Conservation (phyloP, 2,113 vertebrate species). For the Lamprotornis superbus region DNA sequence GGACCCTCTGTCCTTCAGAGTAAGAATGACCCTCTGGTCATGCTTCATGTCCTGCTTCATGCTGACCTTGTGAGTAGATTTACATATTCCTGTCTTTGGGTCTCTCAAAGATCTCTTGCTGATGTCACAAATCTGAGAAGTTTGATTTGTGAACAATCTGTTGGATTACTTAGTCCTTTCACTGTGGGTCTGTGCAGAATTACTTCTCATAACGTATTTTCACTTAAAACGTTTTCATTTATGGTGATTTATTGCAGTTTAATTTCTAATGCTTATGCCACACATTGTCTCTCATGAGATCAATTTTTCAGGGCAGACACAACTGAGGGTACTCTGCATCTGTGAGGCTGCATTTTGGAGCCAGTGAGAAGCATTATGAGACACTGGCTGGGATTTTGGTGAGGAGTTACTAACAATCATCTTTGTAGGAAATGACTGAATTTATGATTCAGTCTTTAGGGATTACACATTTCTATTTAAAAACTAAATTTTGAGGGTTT, state of each 20-base stretch:
- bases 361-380: background rate
- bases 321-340: background rate
- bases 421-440: background rate
- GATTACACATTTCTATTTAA: background rate
- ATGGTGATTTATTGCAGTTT: background rate
- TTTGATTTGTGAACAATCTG: constrained; percentile 1
- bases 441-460: background rate
- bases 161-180: constrained; percentile 8
- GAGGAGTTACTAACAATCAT: background rate
- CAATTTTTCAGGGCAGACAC: background rate
- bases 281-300: background rate
- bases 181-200: background rate
- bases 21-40: background rate
- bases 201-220: background rate
- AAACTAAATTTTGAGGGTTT: background rate
- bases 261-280: constrained; percentile 26
- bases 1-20: background rate
- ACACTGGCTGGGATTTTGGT: background rate
- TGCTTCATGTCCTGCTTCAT: background rate
- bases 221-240: background rate
- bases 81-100: background rate
- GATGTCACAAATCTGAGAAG: background rate
- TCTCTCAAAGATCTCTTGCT: background rate
- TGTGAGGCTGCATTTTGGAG: background rate
- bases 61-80: background rate